Evolutionary conservation across 2,113 vertebrate species (phyloP).

Genomic region (Marcusenius ussheri): DNA sequence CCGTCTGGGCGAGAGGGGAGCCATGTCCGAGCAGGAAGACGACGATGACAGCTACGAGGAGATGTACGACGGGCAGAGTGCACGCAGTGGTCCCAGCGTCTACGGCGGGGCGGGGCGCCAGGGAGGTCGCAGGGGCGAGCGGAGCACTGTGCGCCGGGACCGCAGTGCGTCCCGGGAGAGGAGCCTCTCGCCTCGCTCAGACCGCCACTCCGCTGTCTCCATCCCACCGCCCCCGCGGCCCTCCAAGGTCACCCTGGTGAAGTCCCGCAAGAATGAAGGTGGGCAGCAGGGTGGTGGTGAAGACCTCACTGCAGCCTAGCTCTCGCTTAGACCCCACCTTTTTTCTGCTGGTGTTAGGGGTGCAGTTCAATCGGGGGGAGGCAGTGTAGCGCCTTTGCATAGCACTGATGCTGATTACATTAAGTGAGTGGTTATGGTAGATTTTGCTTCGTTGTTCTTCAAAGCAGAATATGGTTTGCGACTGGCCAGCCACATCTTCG

Average conservation of each 20-base stretch:
- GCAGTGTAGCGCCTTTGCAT: background rate
- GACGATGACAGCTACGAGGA: constrained; percentile 79
- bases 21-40: constrained; percentile 83
- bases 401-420: background rate
- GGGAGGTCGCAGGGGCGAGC: constrained; percentile 59
- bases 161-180: constrained; percentile 82
- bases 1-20: constrained; percentile 75
- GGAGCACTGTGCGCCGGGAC: constrained; percentile 66
- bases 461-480: constrained; percentile 86
- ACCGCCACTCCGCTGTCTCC: constrained; percentile 78
- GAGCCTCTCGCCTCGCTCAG: constrained; percentile 82
- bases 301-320: background rate
- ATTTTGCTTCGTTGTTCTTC: background rate
- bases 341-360: background rate
- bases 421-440: background rate
- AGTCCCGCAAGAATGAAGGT: constrained; percentile 96
- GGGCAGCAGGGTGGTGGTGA: background rate
- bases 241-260: constrained; percentile 91
- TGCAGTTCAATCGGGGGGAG: background rate
- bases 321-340: background rate
- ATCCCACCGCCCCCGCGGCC: constrained; percentile 75
- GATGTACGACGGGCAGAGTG: constrained; percentile 60
- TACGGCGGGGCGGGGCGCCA: constrained; percentile 45
- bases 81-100: constrained; percentile 51
- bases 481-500: constrained; percentile 96